phyloP scores from a whole-genome alignment of 2,888 invertebrate species.

The Zygaena filipendulae region DNA sequence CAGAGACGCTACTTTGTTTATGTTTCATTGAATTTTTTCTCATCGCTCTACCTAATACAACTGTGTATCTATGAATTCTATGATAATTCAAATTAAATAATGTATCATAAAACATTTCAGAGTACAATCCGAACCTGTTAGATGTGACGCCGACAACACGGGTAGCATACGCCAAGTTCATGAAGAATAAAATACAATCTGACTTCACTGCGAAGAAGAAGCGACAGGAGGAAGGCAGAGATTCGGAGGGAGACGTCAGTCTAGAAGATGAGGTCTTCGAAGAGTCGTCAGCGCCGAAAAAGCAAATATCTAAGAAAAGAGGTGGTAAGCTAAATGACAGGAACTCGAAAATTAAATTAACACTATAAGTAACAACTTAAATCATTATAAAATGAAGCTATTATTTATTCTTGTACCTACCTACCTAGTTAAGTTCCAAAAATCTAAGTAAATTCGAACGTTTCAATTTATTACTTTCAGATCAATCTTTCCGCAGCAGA shows the following conservation, averaged over 20 bases:
- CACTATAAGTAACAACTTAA: too few species aligned
- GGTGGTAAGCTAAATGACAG: conserved; percentile 21
- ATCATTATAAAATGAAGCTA: too few species aligned
- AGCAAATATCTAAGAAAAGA: conserved; percentile 20
- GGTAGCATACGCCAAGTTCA: conserved; percentile 89
- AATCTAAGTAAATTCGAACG: too few species aligned
- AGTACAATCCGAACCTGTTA: conserved; percentile 83
- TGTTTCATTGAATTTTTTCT: too few species aligned
- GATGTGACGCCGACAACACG: conserved; percentile 81
- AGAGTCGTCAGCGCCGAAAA: conserved; percentile 20
- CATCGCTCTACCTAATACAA: too few species aligned
- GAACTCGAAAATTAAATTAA: background rate
- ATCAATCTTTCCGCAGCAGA: conserved; percentile 53
- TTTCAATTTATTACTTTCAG: too few species aligned
- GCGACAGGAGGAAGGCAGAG: conserved; percentile 12
- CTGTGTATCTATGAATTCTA: too few species aligned
- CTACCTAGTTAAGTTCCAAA: too few species aligned
- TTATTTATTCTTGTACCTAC: too few species aligned
- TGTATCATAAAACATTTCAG: too few species aligned
- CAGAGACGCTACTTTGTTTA: too few species aligned
- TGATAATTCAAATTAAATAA: too few species aligned
- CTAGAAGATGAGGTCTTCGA: conserved; percentile 45
- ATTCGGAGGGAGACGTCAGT: conserved; percentile 26
- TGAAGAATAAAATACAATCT: conserved; percentile 76
- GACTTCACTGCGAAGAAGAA: conserved; percentile 47